Conservation (phyloP, 2,797 vertebrate genomes). For the Onychomys arenicola region DNA sequence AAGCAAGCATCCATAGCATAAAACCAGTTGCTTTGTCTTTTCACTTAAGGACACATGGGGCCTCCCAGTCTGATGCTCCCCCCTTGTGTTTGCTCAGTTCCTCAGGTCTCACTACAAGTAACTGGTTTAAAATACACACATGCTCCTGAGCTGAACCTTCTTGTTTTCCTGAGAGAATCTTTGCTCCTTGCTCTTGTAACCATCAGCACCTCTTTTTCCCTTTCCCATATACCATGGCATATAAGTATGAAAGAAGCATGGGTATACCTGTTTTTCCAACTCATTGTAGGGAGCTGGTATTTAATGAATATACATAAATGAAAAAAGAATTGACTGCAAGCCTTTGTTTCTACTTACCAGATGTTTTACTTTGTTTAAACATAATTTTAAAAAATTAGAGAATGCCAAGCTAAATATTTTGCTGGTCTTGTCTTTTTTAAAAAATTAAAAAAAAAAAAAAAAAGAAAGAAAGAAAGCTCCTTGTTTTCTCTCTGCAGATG, state of each 20-base stretch:
- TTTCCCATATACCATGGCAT: not conserved
- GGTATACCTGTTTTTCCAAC: not conserved
- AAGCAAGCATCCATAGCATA: not conserved
- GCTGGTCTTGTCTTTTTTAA: not conserved
- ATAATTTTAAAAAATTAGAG: conserved; percentile 56
- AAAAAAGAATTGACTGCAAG: not conserved
- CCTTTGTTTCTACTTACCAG: conserved; percentile 60
- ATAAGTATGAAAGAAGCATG: not conserved
- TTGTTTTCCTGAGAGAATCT: conserved; percentile 6
- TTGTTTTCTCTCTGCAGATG: conserved; percentile 61
- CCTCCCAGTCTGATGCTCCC: not conserved
- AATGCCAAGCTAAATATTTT: conserved; percentile 74
- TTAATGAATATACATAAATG: conserved; percentile 23
- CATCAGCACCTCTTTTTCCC: not conserved
- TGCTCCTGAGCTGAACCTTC: not conserved
- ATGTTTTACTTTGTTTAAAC: conserved; percentile 71
- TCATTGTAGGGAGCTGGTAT: not conserved
- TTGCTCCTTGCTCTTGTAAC: not conserved
- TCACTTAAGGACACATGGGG: not conserved
- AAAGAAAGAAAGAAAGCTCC: not conserved
- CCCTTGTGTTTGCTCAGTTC: not conserved
- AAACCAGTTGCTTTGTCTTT: not conserved
- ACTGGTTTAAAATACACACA: not conserved
- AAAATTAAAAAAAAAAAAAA: not conserved
- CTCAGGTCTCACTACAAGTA: not conserved